Conservation (phyloP, 1,140 invertebrate species). For the Lordiphosa mommai region DNA sequence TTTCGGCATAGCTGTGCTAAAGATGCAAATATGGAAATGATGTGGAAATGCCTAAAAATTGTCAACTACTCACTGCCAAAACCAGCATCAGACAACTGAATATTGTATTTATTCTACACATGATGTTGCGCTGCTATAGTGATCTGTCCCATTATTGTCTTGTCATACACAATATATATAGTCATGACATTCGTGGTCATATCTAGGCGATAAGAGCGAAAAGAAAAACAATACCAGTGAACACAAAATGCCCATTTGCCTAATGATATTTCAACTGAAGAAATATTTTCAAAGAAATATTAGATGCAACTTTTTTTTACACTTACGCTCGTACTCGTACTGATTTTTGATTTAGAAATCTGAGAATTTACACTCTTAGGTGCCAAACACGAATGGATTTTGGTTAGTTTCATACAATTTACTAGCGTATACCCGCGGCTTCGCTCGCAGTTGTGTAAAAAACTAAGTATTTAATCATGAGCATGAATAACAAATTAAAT, state of each 20-base stretch:
- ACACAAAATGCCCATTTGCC: slow-evolving; percentile 19
- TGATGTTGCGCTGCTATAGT: slow-evolving; percentile 20
- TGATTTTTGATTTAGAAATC: no score
- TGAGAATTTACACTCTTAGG: no score
- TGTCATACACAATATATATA: slow-evolving; percentile 38
- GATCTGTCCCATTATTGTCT: not conserved
- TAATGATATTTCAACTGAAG: slow-evolving; percentile 10
- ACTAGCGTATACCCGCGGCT: no score
- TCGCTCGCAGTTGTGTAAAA: no score
- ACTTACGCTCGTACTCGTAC: no score
- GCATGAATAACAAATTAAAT: no score
- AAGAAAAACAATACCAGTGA: not conserved
- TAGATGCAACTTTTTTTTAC: not conserved
- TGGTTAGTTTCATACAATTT: no score
- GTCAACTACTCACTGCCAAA: slow-evolving; percentile 28
- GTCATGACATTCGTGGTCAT: not conserved
- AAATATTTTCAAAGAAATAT: no score
- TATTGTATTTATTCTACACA: slow-evolving; percentile 18
- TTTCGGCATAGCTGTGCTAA: slow-evolving; percentile 19
- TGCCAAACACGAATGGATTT: no score
- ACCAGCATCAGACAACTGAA: slow-evolving; percentile 20
- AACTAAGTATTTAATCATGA: no score
- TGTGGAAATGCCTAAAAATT: not conserved
- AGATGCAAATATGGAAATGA: not conserved
- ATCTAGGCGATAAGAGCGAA: slow-evolving; percentile 16